These are phyloP conservation scores for Macquaria ambigua DNA, from an alignment of 2,113 vertebrate genomes.

Conservation along the genomic window DNA sequence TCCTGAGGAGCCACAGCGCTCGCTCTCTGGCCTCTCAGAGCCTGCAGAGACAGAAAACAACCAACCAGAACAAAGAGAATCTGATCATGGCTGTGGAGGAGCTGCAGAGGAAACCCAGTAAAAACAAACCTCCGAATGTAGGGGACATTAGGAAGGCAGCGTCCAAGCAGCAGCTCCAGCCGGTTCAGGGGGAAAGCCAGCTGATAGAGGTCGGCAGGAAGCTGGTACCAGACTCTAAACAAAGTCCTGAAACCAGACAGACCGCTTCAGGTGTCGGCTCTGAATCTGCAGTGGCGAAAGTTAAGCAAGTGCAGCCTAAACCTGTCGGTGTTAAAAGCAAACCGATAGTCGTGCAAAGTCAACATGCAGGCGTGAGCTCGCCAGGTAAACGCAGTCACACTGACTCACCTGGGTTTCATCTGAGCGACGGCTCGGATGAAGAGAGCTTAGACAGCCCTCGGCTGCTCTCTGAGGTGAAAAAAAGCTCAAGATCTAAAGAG, in stretches of 20 bases:
- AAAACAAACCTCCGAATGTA: neutral
- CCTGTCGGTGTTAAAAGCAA: slow-evolving; percentile 35
- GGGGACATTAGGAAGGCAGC: slow-evolving; percentile 37
- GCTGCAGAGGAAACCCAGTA: slow-evolving; percentile 19
- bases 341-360: slow-evolving; percentile 25
- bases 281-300: slow-evolving; percentile 22
- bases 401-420: slow-evolving; percentile 5
- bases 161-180: slow-evolving; percentile 17
- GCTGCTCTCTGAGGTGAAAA: neutral
- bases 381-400: neutral
- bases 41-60: slow-evolving; percentile 4
- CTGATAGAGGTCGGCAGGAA: slow-evolving; percentile 26
- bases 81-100: slow-evolving; percentile 33
- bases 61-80: slow-evolving; percentile 58
- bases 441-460: neutral
- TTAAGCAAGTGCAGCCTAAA: slow-evolving; percentile 12
- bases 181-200: slow-evolving; percentile 11
- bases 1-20: slow-evolving; percentile 31
- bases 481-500: accelerated
- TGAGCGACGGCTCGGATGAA: slow-evolving; percentile 1
- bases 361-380: neutral
- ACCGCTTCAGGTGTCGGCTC: neutral
- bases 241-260: slow-evolving; percentile 21
- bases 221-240: neutral
- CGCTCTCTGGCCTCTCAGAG: slow-evolving; percentile 25